Evolutionary conservation across 2,888 invertebrate species (phyloP).

Genomic region (Meghimatium bilineatum): DNA sequence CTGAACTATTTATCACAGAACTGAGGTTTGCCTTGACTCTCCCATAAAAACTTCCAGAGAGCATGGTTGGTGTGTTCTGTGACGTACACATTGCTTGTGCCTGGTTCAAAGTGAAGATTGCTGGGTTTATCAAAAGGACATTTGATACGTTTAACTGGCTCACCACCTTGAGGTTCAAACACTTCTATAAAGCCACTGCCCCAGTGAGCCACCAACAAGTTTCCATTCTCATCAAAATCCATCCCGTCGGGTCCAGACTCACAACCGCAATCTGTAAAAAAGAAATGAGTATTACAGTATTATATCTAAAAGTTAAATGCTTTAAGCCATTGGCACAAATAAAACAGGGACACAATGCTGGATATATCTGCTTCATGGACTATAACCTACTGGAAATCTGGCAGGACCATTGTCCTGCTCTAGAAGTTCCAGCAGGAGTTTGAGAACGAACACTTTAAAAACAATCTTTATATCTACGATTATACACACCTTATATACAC

Average conservation of each 20-base stretch:
- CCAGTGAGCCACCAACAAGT: slow-evolving; percentile 73
- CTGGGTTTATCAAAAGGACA: slow-evolving; percentile 70
- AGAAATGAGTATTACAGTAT: not conserved
- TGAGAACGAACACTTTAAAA: too few species aligned
- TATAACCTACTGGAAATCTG: too few species aligned
- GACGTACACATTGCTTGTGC: slow-evolving; percentile 66
- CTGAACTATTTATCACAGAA: slow-evolving; percentile 63
- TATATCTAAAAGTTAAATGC: too few species aligned
- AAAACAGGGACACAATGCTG: too few species aligned
- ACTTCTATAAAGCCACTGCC: slow-evolving; percentile 71
- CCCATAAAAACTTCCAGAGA: slow-evolving; percentile 73
- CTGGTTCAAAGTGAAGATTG: slow-evolving; percentile 71
- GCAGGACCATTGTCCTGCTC: too few species aligned
- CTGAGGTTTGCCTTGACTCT: slow-evolving; percentile 66
- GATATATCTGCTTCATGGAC: too few species aligned
- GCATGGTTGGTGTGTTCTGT: slow-evolving; percentile 72
- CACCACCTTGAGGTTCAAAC: slow-evolving; percentile 66
- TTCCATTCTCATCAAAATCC: slow-evolving; percentile 73
- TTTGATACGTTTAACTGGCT: slow-evolving; percentile 65
- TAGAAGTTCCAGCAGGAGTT: too few species aligned
- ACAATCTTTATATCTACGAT: too few species aligned
- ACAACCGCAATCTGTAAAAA: slow-evolving; percentile 24
- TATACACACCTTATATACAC: too few species aligned
- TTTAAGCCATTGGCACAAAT: too few species aligned
- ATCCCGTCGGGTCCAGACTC: slow-evolving; percentile 74